Evolutionary conservation across 2,888 invertebrate genomes (phyloP).

Genomic region (Hirtodrosophila histrioides): DNA sequence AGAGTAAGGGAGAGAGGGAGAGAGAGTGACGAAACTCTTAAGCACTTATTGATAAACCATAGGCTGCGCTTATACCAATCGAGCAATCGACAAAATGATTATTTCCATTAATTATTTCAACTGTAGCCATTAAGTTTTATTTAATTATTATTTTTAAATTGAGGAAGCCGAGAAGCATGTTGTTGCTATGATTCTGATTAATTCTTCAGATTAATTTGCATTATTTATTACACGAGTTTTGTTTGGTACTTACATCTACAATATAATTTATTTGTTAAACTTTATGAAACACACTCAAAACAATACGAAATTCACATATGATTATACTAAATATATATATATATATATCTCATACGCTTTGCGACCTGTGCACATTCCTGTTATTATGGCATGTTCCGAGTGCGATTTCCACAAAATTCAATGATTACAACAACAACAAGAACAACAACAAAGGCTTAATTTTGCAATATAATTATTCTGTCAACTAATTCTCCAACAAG

Average conservation of each 20-base stretch:
- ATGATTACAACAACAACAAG: conserved; percentile 19
- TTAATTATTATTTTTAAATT: conserved; percentile 22
- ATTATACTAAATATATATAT: neutral
- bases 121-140: conserved; percentile 29
- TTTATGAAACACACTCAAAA: conserved; percentile 16
- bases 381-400: conserved; percentile 27
- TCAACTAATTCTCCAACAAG: conserved; percentile 45
- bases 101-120: conserved; percentile 26
- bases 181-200: conserved; percentile 40
- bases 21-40: conserved; percentile 16
- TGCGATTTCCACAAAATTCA: conserved; percentile 22
- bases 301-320: conserved; percentile 15
- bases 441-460: conserved; percentile 52
- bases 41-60: conserved; percentile 13
- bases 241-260: conserved; percentile 25
- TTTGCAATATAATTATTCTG: conserved; percentile 68
- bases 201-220: conserved; percentile 25
- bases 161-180: conserved; percentile 33
- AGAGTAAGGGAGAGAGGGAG: conserved; percentile 2
- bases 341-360: conserved; percentile 19
- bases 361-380: conserved; percentile 36
- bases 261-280: conserved; percentile 36
- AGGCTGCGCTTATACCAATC: conserved; percentile 30
- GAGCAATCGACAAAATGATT: conserved; percentile 28
- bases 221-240: conserved; percentile 35